Percentiles rank a stretch among this genome's conserved stretches.
phyloP scores from a whole-genome alignment of 35 echinoderm and acorn worm genomes.

The Holothuria glaberrima region DNA sequence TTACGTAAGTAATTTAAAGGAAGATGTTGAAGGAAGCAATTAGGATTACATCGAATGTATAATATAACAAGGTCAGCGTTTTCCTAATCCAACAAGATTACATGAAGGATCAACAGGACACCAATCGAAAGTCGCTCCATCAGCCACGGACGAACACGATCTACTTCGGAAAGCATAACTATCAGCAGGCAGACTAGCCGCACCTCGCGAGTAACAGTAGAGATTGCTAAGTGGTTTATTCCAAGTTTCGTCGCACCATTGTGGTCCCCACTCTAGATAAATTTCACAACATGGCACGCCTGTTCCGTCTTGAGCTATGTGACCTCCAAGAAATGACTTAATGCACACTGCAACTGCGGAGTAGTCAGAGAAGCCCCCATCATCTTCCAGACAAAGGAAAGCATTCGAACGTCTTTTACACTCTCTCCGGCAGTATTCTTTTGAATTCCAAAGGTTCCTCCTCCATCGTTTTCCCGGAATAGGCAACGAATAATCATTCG shows the following conservation, averaged over 20 bases:
- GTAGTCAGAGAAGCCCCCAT: neutral
- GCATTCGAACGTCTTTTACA: neutral
- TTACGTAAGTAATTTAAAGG: too few relatives aligned
- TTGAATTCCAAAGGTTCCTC: neutral
- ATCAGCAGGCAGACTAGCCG: too few relatives aligned
- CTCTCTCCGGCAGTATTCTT: neutral
- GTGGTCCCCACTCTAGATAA: neutral
- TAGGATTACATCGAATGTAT: too few relatives aligned
- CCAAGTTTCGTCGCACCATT: neutral
- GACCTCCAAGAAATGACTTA: neutral
- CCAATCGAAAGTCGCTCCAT: too few relatives aligned
- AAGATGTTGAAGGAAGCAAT: too few relatives aligned
- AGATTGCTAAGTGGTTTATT: neutral
- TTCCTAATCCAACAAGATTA: too few relatives aligned
- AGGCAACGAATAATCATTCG: neutral
- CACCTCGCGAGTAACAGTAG: neutral
- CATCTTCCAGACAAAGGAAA: neutral
- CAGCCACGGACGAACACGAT: too few relatives aligned
- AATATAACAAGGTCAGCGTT: too few relatives aligned
- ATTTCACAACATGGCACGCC: neutral
- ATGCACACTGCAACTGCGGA: neutral
- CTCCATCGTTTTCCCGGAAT: conserved; percentile 32
- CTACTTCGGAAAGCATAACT: too few relatives aligned
- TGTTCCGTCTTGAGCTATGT: neutral
- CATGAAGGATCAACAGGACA: too few relatives aligned